Percentiles rank a stretch among this genome's conserved stretches.
Evolutionary conservation across 1,140 invertebrate genomes (phyloP).

Genomic region (Vanessa atalanta): DNA sequence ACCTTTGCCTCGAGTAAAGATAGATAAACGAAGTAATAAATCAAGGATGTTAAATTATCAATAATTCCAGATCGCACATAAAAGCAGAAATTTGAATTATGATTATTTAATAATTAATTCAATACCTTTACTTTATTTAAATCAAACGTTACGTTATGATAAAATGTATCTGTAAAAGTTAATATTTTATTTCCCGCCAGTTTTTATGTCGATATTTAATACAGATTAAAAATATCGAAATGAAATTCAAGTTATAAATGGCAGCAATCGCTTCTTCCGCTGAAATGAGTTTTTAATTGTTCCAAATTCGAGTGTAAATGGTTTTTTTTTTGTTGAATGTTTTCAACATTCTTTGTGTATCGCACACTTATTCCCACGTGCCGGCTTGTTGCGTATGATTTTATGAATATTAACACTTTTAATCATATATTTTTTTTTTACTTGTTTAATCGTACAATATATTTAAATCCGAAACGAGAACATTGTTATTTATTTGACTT

Average conservation of each 20-base stretch:
- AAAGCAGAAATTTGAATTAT: no score
- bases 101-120: no score
- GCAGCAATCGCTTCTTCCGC: not conserved
- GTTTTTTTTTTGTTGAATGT: not conserved
- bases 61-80: no score
- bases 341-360: not conserved
- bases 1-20: no score
- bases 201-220: not conserved
- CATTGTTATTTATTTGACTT: no score
- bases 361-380: not conserved
- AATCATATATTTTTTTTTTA: no score
- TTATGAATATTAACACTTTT: not conserved
- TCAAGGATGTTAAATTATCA: no score
- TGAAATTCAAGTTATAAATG: not conserved
- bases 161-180: not conserved
- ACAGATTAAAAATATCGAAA: not conserved
- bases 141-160: no score
- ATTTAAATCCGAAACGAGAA: no score
- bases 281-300: conserved; percentile 32
- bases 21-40: no score
- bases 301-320: conserved; percentile 20
- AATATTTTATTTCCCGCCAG: not conserved
- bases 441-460: no score
- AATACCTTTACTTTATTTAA: no score
- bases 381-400: not conserved